Evolutionary conservation across 2,797 vertebrate species (phyloP), one percentile per base, ranked within the genome.

Genomic region (Clamator glandarius): DNA sequence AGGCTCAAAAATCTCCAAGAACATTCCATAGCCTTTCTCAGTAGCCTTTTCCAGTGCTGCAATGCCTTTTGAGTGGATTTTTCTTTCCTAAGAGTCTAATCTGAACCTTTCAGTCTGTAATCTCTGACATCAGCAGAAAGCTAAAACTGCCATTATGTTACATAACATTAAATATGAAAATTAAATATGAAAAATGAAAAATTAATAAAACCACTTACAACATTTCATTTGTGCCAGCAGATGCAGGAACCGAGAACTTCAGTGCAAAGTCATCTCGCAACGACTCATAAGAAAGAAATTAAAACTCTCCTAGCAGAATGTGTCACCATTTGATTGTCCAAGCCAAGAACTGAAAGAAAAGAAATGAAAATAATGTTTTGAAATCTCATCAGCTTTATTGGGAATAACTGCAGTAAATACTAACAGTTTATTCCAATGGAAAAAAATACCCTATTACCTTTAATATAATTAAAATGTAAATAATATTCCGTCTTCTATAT

Each of bases 271-370:
- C 41, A 57, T 89, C 61, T 77, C n/a, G 31, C 13, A 77, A 44
- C 29, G 77, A 24, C 21, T 93, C 35, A 85, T 52, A 42, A 59
- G 35, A 70, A 57, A 44, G 72, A 85, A 12, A 35, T 21, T 39
- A 73, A 67, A 79, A 33, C 12, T 76, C 35, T 81, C n/a, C 25
- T 44, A 74, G 75, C 15, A 52, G 55, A 89, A 52, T 20, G 10
- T 17, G 16, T 79, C 79, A 79, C 7, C 28, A 51, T 77, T 86
- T 78, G 69, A 50, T 78, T 11, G 28, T 50, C 36, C 6, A 7
- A 79, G 39, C 8, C 28, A 76, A 78, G 61, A 84, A 72, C 67
- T 82, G 82, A 90, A 94, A 94, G 46, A 82, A 9, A 94, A 66
- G 57, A 92, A 83, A 73, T 25, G 3, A 85, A 87, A 92, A 85